These are phyloP conservation scores for Rhyacichthys aspro DNA, from an alignment of 2,797 vertebrate genomes.

Conservation along the genomic window DNA sequence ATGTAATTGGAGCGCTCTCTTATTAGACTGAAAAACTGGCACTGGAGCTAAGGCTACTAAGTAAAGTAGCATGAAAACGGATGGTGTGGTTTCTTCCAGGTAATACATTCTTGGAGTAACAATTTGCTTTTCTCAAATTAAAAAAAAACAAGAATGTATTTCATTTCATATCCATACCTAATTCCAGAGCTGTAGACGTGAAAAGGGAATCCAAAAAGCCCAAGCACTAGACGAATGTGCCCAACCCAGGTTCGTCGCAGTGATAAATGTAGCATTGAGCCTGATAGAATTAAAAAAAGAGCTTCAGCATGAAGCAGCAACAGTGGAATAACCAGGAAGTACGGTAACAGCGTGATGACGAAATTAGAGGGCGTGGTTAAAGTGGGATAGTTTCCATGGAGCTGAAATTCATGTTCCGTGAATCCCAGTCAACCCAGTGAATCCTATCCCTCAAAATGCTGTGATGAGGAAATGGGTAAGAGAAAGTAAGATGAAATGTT, in stretches of 20 bases:
- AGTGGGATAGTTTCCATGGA: constrained; percentile 42
- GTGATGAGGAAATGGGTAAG: too few species aligned
- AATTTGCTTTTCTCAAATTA: too few species aligned
- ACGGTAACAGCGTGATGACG: constrained; percentile 41
- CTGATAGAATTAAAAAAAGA: neutral
- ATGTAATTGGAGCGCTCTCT: too few species aligned
- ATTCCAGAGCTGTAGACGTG: constrained; percentile 24
- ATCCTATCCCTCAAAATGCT: too few species aligned
- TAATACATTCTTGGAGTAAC: too few species aligned
- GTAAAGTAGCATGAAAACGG: too few species aligned
- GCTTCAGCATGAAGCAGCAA: neutral
- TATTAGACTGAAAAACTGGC: too few species aligned
- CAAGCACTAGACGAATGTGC: constrained; percentile 65
- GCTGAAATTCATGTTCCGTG: neutral
- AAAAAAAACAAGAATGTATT: too few species aligned
- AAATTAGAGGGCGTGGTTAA: constrained; percentile 13
- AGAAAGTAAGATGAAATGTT: too few species aligned
- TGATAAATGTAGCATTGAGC: constrained; percentile 54
- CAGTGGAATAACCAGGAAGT: constrained; percentile 71
- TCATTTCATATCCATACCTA: constrained; percentile 49
- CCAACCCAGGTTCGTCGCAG: constrained; percentile 45
- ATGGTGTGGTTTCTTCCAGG: too few species aligned
- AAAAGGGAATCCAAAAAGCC: constrained; percentile 66
- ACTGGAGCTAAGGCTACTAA: too few species aligned
- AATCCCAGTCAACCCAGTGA: too few species aligned